A percentile compares a stretch with the other conserved stretches of the same genome.
Conservation (phyloP, 2,797 vertebrate genomes). For the Crocodylus rhombifer region DNA sequence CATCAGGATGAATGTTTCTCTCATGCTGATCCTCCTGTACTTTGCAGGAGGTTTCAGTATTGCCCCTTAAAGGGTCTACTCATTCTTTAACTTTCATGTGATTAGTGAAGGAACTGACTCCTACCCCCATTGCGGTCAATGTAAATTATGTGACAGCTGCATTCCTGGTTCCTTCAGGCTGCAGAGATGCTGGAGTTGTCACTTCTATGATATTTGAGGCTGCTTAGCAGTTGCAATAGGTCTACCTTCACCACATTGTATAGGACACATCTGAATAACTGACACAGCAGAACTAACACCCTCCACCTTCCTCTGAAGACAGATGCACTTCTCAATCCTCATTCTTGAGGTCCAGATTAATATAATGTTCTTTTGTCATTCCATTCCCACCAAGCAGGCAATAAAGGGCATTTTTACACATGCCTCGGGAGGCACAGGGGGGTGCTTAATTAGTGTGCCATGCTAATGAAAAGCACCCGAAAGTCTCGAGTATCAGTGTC, state of each 20-base stretch:
- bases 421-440: too few relatives aligned
- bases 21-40: neutral
- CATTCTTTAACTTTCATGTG: neutral
- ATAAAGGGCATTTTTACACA: neutral
- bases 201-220: neutral
- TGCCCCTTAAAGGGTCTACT: neutral
- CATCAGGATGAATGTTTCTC: neutral
- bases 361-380: neutral
- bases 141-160: neutral
- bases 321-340: neutral
- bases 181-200: neutral
- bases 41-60: neutral
- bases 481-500: too few relatives aligned
- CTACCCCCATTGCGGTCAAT: neutral
- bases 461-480: too few relatives aligned
- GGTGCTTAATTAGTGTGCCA: too few relatives aligned
- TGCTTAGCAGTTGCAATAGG: neutral
- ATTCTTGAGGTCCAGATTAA: neutral
- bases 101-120: neutral
- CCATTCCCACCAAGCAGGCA: neutral
- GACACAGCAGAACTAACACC: neutral
- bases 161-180: neutral
- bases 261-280: neutral
- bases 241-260: neutral
- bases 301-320: neutral